Evolutionary conservation across 2,797 vertebrate species (phyloP).

Genomic region (Mareca penelope): DNA sequence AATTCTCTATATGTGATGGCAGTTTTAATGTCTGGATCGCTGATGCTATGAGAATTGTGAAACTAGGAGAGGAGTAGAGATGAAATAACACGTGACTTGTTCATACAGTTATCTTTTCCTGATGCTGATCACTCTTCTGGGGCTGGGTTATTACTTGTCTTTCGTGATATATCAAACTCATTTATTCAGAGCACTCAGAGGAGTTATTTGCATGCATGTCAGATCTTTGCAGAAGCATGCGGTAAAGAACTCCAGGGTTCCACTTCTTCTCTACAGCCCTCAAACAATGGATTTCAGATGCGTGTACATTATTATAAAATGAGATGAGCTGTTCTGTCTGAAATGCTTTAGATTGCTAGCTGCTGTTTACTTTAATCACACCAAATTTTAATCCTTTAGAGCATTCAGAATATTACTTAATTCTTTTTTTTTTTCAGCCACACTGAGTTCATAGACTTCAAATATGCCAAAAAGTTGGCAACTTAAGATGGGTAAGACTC

Average conservation of each 20-base stretch:
- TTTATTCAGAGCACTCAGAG: background rate
- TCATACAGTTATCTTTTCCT: background rate
- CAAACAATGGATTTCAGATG: background rate
- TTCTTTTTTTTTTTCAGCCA: background rate
- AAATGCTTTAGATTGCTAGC: constrained; percentile 20
- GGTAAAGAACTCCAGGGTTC: background rate
- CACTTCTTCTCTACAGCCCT: background rate
- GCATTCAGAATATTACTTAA: constrained; percentile 45
- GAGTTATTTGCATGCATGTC: background rate
- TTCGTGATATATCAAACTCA: background rate
- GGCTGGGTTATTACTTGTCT: background rate
- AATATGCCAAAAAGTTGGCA: constrained; percentile 36
- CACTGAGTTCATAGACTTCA: constrained; percentile 24
- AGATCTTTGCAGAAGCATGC: background rate
- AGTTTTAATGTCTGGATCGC: background rate
- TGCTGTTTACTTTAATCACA: constrained; percentile 27
- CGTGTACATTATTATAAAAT: background rate
- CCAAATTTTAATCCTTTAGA: constrained; percentile 52
- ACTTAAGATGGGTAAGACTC: constrained; percentile 29
- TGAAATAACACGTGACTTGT: background rate
- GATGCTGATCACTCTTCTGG: background rate
- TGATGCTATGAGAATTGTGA: constrained; percentile 1
- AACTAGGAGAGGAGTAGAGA: background rate
- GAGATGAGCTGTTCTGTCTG: background rate
- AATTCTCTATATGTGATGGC: background rate